Base-by-base conservation (phyloP, 2,113 vertebrate species). In the Salminus brasiliensis region DNA sequence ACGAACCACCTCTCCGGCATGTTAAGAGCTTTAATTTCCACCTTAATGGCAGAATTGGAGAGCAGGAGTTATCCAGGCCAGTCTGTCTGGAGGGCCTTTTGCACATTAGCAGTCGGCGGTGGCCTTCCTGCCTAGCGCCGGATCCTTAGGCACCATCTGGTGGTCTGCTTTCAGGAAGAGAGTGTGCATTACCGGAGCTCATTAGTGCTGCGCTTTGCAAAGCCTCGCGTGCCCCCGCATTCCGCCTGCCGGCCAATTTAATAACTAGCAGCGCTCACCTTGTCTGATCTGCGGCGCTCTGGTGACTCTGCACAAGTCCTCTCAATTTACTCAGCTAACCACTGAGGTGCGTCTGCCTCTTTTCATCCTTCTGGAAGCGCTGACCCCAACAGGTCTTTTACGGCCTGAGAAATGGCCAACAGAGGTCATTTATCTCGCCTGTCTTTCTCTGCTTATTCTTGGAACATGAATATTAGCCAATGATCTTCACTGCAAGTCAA, bases 241-340 rank as follows among this genome's bases (percentile, higher is more conserved):
- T 73, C 70, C 63, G 36, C 68, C 68, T 63, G 57, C 76, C 49
- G 57, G 76, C 62, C 78, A 73, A 57, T 74, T 80, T 80, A 80
- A 80, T 80, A 80, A 80, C 71, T 45, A 59, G 62, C 78, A 71
- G 36, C 71, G 41, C 71, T 80, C 71, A 45, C 60, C 71, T 68
- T 62, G 9, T 47, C 62, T 80, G 78, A 80, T 74, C 78, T 45
- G 32, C 41, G 2, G n/a, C 15, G 57, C 76, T 72, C 53, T 52
- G 67, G 70, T 41, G 47, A 79, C 71, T 63, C 67, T 41, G 49
- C 67, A 16, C 53, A 52, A 79, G 67, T 79, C 55, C 76, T n/a
- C 39, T 57, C 68, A 52, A 79, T 63, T 79, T 72, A 79, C 41
- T 79, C 43, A 39, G 76, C 49, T 59, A 74, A 67, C 27, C 36